These are phyloP conservation scores for Perdix hodgsoniae DNA, from an alignment of 2,797 vertebrate species.

Conservation along the genomic window DNA sequence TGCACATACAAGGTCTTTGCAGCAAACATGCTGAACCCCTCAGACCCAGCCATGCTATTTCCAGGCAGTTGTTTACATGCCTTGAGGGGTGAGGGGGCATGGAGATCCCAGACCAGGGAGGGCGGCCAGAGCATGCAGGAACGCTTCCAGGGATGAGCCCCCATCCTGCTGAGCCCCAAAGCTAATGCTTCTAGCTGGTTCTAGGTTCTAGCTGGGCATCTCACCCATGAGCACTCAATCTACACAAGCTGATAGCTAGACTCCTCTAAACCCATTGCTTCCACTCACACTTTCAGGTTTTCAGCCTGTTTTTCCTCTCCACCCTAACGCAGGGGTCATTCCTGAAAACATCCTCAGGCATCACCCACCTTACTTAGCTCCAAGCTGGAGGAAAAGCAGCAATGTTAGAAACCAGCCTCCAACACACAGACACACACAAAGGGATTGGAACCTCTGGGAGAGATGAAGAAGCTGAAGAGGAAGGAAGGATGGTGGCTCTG, in stretches of 20 bases:
- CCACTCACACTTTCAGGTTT: neutral
- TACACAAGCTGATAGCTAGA: neutral
- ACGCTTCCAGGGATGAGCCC: neutral
- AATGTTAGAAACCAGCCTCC: neutral
- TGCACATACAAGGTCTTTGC: neutral
- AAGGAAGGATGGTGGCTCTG: neutral
- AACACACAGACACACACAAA: neutral
- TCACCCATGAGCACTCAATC: neutral
- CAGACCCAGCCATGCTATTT: neutral
- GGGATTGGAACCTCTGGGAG: neutral
- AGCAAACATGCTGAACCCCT: neutral
- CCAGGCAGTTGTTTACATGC: rapidly evolving
- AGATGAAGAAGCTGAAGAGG: rapidly evolving
- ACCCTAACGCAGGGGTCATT: conserved; percentile 6
- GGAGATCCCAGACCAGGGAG: neutral
- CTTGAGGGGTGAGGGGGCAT: rapidly evolving
- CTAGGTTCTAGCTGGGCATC: neutral
- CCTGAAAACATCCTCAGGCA: neutral
- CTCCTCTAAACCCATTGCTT: neutral
- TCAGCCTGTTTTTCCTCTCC: neutral
- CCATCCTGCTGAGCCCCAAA: neutral
- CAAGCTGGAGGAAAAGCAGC: conserved; percentile 4
- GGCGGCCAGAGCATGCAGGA: neutral
- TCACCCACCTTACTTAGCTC: neutral
- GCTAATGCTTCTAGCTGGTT: neutral